Evolutionary conservation across 2,888 invertebrate species (phyloP), one percentile per base, ranked within the genome.

Genomic region (Synanthedon vespiformis): DNA sequence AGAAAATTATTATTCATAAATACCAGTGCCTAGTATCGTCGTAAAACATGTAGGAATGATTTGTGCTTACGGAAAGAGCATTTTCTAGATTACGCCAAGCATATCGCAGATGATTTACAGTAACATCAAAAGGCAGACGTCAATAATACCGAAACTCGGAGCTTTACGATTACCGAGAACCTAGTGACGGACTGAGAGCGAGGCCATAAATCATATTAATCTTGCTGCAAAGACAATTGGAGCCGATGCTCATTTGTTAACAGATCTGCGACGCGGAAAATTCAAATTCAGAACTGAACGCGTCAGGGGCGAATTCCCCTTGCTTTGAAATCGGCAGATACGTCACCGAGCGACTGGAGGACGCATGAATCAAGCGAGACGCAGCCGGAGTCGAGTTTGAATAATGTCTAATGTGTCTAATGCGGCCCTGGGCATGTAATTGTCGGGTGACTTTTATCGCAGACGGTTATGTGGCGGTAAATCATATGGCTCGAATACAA

Each of bases 141-240:
- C 63, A 57, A 61, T 64, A 72, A 70, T 67, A 64, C 62, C 65
- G 61, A 68, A 70, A 66, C 65, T 70, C 72, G 70, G 64, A 60
- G 63, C 65, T 81, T 81, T 81, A 82, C 76, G 80, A 80, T 61
- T 76, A 77, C 76, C 70, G 55, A 68, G 78, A 78, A 80, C 63
- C 67, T 63, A 65, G 66, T 73, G 75, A 77, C 77, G 73, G 77
- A 80, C 77, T 71, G 62, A 74, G 72, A 64, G 60, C 69, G 72
- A 72, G 68, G 76, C 57, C 70, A 76, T 86, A 85, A 85, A 85
- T 85, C 83, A 85, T 78, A 80, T 80, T 82, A 78, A 80, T 81
- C 76, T 74, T 63, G 65, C 60, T 58, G 65, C 70, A 70, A 77
- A 83, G 83, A 84, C 83, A 84, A 83, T 84, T 75, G 77, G 70